These are phyloP conservation scores for Gobiocypris rarus DNA, from an alignment of 2,113 vertebrate genomes.

Conservation along the genomic window DNA sequence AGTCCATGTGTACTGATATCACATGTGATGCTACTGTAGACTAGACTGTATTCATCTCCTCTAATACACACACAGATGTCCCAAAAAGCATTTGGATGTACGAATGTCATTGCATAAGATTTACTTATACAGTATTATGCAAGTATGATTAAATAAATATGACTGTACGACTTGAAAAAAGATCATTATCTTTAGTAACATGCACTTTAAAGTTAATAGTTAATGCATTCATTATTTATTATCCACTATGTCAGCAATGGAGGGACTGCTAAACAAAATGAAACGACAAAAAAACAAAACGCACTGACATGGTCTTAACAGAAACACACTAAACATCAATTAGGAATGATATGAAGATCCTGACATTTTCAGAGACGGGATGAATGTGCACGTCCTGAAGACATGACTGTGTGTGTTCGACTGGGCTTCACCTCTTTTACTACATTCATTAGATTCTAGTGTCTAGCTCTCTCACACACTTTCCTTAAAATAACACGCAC, in stretches of 20 bases:
- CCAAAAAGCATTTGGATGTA: not conserved
- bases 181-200: too few species aligned
- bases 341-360: not conserved
- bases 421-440: not conserved
- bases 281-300: too few species aligned
- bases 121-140: too few species aligned
- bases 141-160: too few species aligned
- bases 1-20: too few species aligned
- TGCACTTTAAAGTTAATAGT: too few species aligned
- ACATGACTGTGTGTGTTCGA: not conserved
- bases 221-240: not conserved
- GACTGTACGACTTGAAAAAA: too few species aligned
- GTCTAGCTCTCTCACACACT: not conserved
- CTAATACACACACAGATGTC: too few species aligned
- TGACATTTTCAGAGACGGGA: not conserved
- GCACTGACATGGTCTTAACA: not conserved
- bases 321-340: not conserved
- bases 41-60: too few species aligned
- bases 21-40: too few species aligned
- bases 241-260: not conserved
- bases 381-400: not conserved
- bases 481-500: conserved; percentile 19
- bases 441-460: conserved; percentile 4
- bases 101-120: not conserved
- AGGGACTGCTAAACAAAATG: not conserved